Evolutionary conservation across 2,888 invertebrate species (phyloP).

Genomic region (Ferdinandea cuprea): DNA sequence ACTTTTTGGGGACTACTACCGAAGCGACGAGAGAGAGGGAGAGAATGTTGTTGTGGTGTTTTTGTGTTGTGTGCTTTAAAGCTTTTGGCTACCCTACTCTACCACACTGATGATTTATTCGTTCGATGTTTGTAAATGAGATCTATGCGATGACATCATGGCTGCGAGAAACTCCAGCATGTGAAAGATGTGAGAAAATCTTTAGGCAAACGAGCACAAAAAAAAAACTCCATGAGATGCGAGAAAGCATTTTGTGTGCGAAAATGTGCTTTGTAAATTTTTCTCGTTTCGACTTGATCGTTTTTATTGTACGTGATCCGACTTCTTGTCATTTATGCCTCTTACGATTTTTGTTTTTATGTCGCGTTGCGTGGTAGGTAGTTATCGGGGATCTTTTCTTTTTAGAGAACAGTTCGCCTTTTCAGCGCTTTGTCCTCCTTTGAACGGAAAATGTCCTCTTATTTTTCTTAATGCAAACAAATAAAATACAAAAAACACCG

Average conservation of each 20-base stretch:
- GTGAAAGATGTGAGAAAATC: slow-evolving; percentile 15
- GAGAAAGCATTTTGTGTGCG: background rate
- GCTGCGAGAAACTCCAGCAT: slow-evolving; percentile 15
- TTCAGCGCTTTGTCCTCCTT: too few species aligned
- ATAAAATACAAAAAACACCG: too few species aligned
- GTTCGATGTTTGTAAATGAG: background rate
- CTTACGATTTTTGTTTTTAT: too few species aligned
- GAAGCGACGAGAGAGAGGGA: slow-evolving; percentile 11
- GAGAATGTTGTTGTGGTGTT: background rate
- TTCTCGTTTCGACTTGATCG: slow-evolving; percentile 35
- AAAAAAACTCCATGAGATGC: too few species aligned
- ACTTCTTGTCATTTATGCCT: too few species aligned
- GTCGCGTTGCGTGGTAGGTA: too few species aligned
- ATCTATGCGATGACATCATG: slow-evolving; percentile 41
- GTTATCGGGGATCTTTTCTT: too few species aligned
- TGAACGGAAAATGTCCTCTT: too few species aligned
- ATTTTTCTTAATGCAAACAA: too few species aligned
- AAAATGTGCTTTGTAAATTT: slow-evolving; percentile 34
- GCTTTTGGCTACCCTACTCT: background rate
- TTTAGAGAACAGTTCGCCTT: too few species aligned
- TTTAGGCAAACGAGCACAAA: background rate
- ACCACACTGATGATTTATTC: background rate
- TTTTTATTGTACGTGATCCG: too few species aligned
- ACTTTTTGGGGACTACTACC: slow-evolving; percentile 4
- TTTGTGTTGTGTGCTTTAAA: background rate